Base-by-base conservation (phyloP, 2,113 vertebrate species). In the Chinchilla lanigera region DNA sequence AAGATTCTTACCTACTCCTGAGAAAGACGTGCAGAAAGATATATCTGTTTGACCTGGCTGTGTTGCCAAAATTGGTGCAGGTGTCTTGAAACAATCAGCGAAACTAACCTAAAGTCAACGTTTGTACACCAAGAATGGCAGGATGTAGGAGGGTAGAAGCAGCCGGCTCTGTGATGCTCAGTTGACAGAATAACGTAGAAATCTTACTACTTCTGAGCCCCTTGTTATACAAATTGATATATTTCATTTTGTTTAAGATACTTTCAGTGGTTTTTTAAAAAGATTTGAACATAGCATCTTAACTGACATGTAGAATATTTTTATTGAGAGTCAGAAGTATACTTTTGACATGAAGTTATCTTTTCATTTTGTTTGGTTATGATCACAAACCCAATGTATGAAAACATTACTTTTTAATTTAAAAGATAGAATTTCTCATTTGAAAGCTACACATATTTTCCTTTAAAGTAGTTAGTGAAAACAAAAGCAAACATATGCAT, bases 341-440 rank as follows among this genome's bases (percentile, higher is more conserved):
- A 24, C 52, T 61, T 77, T 94, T 9, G 24, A 71, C 44, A n/a
- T 16, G 7, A 78, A 26, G 8, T 47, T 28, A 67, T 11, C 58
- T 87, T 85, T 50, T 22, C n/a, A 41, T 41, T 84, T 65, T 54
- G 35, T 56, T 81, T 82, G 20, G 47, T 80, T 87, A 67, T 93
- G 19, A 86, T 75, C 30, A 85, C 28, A 83, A 96, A 84, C 28
- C 30, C 19, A 86, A 94, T 86, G 35, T 50, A 71, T 92, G 28
- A 91, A 94, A 92, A 83, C 10, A 24, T 71, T 77, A 54, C 38
- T 92, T 65, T 75, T 93, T 86, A 69, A 60, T 10, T 81, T 96
- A 61, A 47, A 86, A 71, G 1, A 6, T 75, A 87, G 58, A 12
- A 30, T 93, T 96, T 54, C 56, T 33, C 38, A 60, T 28, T 93